Percentiles rank a stretch among this genome's conserved stretches.
Evolutionary conservation across 1,140 invertebrate genomes (phyloP).

Genomic region (Bradysia coprophila): DNA sequence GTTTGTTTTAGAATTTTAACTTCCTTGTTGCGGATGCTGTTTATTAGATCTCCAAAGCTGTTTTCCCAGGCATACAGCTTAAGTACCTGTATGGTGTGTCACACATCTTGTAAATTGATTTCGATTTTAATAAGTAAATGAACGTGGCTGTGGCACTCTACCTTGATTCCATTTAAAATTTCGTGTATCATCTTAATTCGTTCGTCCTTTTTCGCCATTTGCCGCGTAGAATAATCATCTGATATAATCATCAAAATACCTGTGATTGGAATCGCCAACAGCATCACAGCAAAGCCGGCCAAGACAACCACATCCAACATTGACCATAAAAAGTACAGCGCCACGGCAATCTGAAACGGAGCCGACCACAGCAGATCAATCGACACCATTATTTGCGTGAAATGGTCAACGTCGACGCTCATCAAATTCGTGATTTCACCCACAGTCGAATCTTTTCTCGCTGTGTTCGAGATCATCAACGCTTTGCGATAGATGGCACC

Average conservation of each 20-base stretch:
- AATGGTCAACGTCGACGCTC: constrained; percentile 49
- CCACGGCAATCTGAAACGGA: constrained; percentile 33
- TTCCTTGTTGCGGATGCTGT: constrained; percentile 68
- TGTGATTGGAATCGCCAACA: constrained; percentile 6
- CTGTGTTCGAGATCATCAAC: constrained; percentile 53
- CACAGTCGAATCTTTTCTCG: constrained; percentile 66
- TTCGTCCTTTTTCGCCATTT: constrained; percentile 41
- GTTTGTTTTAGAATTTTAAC: constrained; percentile 64
- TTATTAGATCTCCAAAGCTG: constrained; percentile 68
- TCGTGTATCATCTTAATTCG: constrained; percentile 61
- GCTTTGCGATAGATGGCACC: constrained; percentile 89
- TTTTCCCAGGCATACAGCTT: constrained; percentile 86
- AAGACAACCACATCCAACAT: constrained; percentile 28
- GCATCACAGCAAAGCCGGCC: constrained; percentile 35
- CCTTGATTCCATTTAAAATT: constrained; percentile 42
- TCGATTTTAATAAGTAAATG: constrained; percentile 54
- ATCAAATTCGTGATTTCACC: constrained; percentile 89
- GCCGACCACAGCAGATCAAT: constrained; percentile 11
- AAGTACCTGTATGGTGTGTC: constrained; percentile 45
- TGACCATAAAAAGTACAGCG: constrained; percentile 34
- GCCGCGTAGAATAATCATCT: constrained; percentile 20
- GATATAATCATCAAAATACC: constrained; percentile 1
- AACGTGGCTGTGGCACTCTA: too few species aligned
- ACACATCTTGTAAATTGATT: constrained; percentile 35
- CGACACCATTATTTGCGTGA: constrained; percentile 75